These are phyloP conservation scores for Cossypha caffra DNA, from an alignment of 2,797 vertebrate species.

Conservation along the genomic window DNA sequence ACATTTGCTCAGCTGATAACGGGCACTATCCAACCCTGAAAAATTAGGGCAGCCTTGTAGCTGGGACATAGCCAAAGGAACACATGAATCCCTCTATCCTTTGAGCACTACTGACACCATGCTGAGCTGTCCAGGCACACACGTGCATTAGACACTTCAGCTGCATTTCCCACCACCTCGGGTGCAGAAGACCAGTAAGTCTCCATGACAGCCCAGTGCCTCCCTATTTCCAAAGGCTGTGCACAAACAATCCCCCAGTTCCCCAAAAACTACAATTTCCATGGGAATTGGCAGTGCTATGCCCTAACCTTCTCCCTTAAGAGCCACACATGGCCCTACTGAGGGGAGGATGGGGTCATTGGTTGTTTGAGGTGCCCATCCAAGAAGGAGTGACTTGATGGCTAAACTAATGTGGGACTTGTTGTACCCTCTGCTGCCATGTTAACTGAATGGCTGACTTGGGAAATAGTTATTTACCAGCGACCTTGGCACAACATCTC, in stretches of 20 bases:
- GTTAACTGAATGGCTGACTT: background rate
- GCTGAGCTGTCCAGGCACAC: background rate
- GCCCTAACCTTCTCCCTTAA: rapidly evolving
- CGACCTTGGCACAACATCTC: rapidly evolving
- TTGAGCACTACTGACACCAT: rapidly evolving
- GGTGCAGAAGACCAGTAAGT: background rate
- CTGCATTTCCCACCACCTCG: background rate
- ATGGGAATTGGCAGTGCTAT: background rate
- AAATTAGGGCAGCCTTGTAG: background rate
- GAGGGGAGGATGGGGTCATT: background rate
- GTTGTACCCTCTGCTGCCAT: background rate
- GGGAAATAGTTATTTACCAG: background rate
- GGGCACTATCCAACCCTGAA: background rate
- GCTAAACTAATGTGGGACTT: background rate
- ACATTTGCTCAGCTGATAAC: background rate
- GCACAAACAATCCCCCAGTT: background rate
- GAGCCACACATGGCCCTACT: rapidly evolving
- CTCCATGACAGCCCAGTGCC: background rate
- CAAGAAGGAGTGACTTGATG: background rate
- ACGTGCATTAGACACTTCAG: rapidly evolving
- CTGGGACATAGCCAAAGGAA: background rate
- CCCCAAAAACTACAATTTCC: background rate
- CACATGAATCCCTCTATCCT: too few relatives aligned
- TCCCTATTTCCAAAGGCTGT: background rate
- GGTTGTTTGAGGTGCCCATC: background rate